Evolutionary conservation across 2,888 invertebrate genomes (phyloP).

Genomic region (Bombylius major): DNA sequence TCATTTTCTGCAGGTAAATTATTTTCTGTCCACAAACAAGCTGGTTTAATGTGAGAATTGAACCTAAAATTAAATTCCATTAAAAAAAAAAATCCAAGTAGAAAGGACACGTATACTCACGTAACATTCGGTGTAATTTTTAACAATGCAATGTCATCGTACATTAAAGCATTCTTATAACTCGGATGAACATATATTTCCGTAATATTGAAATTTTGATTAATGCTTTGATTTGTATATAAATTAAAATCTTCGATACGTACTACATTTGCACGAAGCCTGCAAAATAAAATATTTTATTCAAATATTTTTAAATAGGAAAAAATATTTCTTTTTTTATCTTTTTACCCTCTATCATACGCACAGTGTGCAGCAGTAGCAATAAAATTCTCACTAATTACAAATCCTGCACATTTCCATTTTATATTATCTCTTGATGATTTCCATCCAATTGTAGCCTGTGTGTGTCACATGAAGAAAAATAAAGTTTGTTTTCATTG

Average conservation of each 20-base stretch:
- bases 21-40: conserved; percentile 41
- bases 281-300: background rate
- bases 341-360: conserved; percentile 1
- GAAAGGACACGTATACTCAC: background rate
- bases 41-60: conserved; percentile 36
- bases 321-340: too few species aligned
- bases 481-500: too few species aligned
- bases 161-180: conserved; percentile 36
- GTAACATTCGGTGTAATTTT: conserved; percentile 27
- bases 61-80: background rate
- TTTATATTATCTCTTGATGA: background rate
- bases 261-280: conserved; percentile 23
- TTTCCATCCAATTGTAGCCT: background rate
- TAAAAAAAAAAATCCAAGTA: too few species aligned
- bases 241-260: conserved; percentile 40
- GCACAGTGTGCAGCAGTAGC: conserved; percentile 8
- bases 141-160: conserved; percentile 52
- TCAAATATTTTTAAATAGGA: too few species aligned
- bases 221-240: conserved; percentile 28
- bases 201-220: conserved; percentile 29
- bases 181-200: conserved; percentile 35
- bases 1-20: conserved; percentile 30
- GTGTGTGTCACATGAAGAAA: too few species aligned
- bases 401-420: conserved; percentile 6
- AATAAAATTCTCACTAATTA: conserved; percentile 4